Evolutionary conservation across 2,797 vertebrate species (phyloP), one percentile per base, ranked within the genome.

Genomic region (Steatocranus sp.): DNA sequence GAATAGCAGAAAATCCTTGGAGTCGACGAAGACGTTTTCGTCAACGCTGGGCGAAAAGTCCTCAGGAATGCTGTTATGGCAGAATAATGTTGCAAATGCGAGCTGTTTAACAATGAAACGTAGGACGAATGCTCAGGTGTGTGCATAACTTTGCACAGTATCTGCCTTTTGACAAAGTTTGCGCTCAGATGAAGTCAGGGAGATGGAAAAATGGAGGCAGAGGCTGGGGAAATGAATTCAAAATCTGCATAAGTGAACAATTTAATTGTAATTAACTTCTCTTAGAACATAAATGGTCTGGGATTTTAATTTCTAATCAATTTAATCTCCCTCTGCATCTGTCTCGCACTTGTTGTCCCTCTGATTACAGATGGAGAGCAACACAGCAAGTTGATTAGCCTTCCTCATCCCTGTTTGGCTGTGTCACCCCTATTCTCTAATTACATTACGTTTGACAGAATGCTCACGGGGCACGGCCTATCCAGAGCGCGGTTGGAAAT

Each of bases 211-310:
- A 58, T 9, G 12, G 17, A 61, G n/a, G 51, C 27, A 51, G 78
- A 80, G 85, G 80, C 78, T 25, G 34, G 84, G 88, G 81, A 90
- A 85, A 91, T 88, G 34, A 90, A 82, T 77, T 51, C 61, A 76
- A 61, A 56, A 83, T 84, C 74, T 73, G 23, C 90, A 91, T 79
- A 88, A 87, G 86, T 78, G n/a, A 93, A 91, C 75, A 81, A 88
- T 91, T 90, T 90, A 77, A 83, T 83, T 91, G 85, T 92, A 90
- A 95, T 95, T 93, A 93, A 91, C 87, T 92, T 91, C 88, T 87
- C 83, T 92, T 89, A 84, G 89, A 91, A 86, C 87, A 87, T 87
- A 70, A 85, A 89, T 88, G 87, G 77, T 88, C 79, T 84, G 92
- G 93, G 91, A 95, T 86, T 93, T 90, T 66, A 85, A 88, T 91